Evolutionary conservation across 2,888 invertebrate species (phyloP).

Genomic region (Mantis religiosa): DNA sequence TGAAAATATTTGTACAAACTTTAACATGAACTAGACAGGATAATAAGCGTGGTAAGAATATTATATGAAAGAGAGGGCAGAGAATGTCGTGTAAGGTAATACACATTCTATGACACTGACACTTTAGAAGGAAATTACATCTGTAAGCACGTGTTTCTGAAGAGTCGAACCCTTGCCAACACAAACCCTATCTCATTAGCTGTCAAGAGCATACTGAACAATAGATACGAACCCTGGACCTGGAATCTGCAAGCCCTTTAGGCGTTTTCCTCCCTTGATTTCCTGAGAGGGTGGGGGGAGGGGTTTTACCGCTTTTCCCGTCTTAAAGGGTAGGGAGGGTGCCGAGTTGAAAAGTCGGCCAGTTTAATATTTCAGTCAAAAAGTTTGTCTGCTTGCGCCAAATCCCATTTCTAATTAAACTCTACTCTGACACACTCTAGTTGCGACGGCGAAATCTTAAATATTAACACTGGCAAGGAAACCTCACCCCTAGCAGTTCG

Average conservation of each 20-base stretch:
- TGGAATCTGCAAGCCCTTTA: neutral
- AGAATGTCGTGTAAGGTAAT: too few species aligned
- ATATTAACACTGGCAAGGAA: neutral
- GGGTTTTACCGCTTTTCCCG: neutral
- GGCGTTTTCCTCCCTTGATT: neutral
- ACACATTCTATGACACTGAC: too few species aligned
- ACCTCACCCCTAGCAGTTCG: neutral
- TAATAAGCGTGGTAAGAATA: too few species aligned
- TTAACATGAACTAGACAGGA: too few species aligned
- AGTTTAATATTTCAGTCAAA: constrained; percentile 6
- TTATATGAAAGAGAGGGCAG: too few species aligned
- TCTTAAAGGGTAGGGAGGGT: neutral
- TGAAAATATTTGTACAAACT: too few species aligned
- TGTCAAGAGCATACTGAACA: neutral
- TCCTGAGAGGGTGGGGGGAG: neutral
- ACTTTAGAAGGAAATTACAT: too few species aligned
- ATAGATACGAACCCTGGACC: neutral
- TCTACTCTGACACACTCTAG: neutral
- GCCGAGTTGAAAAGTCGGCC: neutral
- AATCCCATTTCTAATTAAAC: constrained; percentile 7
- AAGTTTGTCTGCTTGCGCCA: neutral
- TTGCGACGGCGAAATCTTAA: neutral
- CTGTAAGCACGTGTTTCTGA: neutral
- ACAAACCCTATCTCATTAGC: neutral
- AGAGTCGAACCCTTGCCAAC: neutral